These are phyloP conservation scores for Otocyon megalotis DNA, from an alignment of 2,113 vertebrate species.

Conservation along the genomic window DNA sequence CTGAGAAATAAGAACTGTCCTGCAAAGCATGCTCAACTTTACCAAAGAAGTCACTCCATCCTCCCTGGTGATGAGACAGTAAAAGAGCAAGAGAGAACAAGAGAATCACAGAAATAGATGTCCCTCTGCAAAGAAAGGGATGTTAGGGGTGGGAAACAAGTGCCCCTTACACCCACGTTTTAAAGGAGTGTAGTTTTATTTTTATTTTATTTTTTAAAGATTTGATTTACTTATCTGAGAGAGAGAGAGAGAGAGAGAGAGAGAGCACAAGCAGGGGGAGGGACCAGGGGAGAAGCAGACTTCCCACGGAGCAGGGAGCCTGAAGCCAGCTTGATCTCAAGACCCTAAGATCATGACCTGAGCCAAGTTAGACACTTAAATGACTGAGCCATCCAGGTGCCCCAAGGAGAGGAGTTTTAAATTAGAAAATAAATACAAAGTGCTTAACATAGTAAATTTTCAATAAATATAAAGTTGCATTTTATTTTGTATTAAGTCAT, in stretches of 20 bases:
- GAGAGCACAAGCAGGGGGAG: no score
- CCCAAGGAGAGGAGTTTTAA: not conserved
- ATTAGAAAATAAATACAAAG: conserved; percentile 14
- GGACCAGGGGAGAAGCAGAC: no score
- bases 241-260: no score
- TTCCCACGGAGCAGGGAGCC: no score
- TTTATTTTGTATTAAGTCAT: not conserved
- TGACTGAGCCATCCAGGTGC: no score
- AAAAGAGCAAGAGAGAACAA: not conserved
- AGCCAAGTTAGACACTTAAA: no score
- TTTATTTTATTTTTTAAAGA: no score
- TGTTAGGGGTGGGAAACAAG: not conserved
- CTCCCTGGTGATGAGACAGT: not conserved
- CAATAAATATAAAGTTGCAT: not conserved
- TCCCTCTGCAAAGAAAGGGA: not conserved
- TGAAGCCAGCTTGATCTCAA: no score
- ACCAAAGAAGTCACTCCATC: not conserved
- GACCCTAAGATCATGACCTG: no score
- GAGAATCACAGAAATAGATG: not conserved
- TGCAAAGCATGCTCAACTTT: not conserved
- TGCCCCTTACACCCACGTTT: not conserved
- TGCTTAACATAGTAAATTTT: not conserved
- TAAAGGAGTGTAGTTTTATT: not conserved
- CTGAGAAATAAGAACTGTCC: not conserved
- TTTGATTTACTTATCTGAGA: no score